Conservation (phyloP, 2,888 invertebrate genomes). For the Amiota mariae region DNA sequence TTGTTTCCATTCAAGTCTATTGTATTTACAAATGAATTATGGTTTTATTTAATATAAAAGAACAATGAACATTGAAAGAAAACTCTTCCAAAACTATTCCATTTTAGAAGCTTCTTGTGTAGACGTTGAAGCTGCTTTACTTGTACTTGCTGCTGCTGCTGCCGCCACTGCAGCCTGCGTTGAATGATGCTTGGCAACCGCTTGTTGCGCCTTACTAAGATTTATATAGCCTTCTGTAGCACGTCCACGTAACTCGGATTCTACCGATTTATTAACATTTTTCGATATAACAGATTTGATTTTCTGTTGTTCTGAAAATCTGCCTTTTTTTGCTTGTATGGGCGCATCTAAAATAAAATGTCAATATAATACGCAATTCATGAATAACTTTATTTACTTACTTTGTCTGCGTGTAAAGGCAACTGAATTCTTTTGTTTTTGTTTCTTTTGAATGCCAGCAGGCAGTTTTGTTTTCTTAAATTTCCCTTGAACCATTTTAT, state of each 20-base stretch:
- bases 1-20: too few species aligned
- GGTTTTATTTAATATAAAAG: not conserved
- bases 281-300: conserved; percentile 78
- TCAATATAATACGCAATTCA: conserved; percentile 21
- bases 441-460: conserved; percentile 73
- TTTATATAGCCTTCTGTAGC: conserved; percentile 74
- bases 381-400: conserved; percentile 74
- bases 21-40: conserved; percentile 14
- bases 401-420: conserved; percentile 76
- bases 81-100: conserved; percentile 43
- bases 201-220: conserved; percentile 76
- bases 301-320: conserved; percentile 77
- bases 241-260: conserved; percentile 77
- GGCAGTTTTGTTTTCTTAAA: conserved; percentile 78
- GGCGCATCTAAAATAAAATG: conserved; percentile 76
- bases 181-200: conserved; percentile 73
- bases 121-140: conserved; percentile 23
- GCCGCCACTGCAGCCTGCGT: conserved; percentile 53
- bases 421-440: conserved; percentile 74
- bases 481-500: conserved; percentile 79
- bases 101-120: conserved; percentile 20
- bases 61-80: not conserved
- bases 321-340: conserved; percentile 78
- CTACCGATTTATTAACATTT: conserved; percentile 78
- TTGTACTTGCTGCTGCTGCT: conserved; percentile 46